Percentiles rank a stretch among this genome's conserved stretches.
Conservation (phyloP, 1,140 invertebrate genomes). For the Formica exsecta region DNA sequence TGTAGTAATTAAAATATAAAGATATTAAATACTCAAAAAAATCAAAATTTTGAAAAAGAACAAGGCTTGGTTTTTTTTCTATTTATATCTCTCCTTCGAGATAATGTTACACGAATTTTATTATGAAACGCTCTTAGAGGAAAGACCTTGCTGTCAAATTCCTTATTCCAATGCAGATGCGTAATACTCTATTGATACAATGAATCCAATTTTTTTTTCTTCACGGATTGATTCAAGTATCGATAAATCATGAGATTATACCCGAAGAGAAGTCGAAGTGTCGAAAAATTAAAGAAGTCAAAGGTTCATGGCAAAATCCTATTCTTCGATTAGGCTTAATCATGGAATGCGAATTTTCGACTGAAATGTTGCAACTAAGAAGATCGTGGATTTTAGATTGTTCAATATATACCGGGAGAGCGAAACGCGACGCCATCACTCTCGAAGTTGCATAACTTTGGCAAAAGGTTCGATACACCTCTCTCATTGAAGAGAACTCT, state of each 20-base stretch:
- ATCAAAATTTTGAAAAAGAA: no score
- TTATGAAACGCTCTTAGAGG: not conserved
- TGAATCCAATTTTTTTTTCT: not conserved
- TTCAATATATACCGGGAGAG: slow-evolving; percentile 36
- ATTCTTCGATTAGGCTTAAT: not conserved
- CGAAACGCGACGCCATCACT: slow-evolving; percentile 32
- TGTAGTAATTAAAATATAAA: no score
- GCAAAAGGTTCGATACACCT: slow-evolving; percentile 54
- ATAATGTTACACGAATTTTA: not conserved
- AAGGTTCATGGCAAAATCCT: not conserved
- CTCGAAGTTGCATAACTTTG: slow-evolving; percentile 50
- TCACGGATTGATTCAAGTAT: not conserved
- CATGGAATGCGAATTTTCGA: not conserved
- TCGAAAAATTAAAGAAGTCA: not conserved
- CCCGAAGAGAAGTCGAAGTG: not conserved
- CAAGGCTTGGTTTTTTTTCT: no score
- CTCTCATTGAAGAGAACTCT: not conserved
- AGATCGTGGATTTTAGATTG: slow-evolving; percentile 18
- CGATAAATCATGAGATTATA: not conserved
- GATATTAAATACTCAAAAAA: no score
- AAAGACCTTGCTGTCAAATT: not conserved
- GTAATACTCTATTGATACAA: not conserved
- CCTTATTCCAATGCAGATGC: no score
- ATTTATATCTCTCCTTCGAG: not conserved
- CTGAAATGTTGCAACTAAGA: slow-evolving; percentile 18